phyloP scores from a whole-genome alignment of 1,140 invertebrate genomes.

The Pectinophora gossypiella region DNA sequence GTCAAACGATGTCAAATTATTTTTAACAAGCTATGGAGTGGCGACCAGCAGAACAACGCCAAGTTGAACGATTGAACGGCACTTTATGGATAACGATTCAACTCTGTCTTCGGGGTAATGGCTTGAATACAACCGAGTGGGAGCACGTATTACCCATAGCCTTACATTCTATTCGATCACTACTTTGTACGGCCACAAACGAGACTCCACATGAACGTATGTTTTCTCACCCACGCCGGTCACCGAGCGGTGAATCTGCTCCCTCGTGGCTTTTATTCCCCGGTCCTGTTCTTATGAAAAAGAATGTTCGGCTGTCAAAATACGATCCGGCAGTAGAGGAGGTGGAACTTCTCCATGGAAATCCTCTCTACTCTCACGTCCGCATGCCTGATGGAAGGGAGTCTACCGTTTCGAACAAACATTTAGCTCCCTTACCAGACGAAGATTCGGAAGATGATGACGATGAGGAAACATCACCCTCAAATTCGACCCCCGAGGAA shows the following conservation, averaged over 20 bases:
- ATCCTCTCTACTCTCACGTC: constrained; percentile 22
- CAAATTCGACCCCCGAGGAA: too few relatives aligned
- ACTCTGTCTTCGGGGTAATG: constrained; percentile 3
- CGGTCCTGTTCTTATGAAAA: constrained; percentile 18
- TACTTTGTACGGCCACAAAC: constrained; percentile 26
- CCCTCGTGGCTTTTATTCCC: constrained; percentile 21
- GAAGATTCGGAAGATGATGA: too few relatives aligned
- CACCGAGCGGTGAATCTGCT: constrained; percentile 15
- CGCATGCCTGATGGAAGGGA: constrained; percentile 16
- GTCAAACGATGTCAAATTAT: neutral
- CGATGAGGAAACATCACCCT: too few relatives aligned
- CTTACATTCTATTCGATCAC: constrained; percentile 21
- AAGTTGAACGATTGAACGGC: constrained; percentile 8
- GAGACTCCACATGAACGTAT: constrained; percentile 26
- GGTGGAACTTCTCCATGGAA: constrained; percentile 19
- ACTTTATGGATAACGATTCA: constrained; percentile 14
- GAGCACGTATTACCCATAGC: constrained; percentile 12
- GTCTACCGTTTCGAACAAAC: constrained; percentile 17
- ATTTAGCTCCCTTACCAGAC: too few relatives aligned
- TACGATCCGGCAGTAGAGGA: constrained; percentile 22
- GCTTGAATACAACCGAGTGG: constrained; percentile 4
- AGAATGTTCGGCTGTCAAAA: constrained; percentile 15
- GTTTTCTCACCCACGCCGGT: constrained; percentile 15
- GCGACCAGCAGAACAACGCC: neutral
- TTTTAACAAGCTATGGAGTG: neutral